Evolutionary conservation across 1,140 invertebrate genomes (phyloP).

Genomic region (Drosophila truncata): DNA sequence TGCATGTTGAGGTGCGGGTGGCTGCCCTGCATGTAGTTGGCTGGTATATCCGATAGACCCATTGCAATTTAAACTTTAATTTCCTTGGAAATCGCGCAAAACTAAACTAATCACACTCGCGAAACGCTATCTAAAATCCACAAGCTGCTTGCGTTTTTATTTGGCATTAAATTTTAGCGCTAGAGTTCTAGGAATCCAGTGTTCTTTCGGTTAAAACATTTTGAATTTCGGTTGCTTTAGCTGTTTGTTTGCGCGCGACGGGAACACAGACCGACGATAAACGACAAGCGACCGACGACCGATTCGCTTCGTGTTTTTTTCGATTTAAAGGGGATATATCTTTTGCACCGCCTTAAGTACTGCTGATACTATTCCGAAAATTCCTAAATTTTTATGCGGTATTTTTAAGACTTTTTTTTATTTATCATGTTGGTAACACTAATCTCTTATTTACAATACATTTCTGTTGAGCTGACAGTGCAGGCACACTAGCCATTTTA

Average conservation of each 20-base stretch:
- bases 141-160: conserved; percentile 35
- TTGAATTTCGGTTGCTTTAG: conserved; percentile 46
- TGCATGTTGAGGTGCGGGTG: conserved; percentile 51
- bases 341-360: conserved; percentile 9
- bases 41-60: conserved; percentile 82
- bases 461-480: conserved; percentile 1
- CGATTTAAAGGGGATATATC: background rate
- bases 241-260: conserved; percentile 42
- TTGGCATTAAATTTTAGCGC: conserved; percentile 37
- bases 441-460: too few species aligned
- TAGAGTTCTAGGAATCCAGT: conserved; percentile 27
- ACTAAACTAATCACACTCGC: conserved; percentile 30
- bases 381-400: too few species aligned
- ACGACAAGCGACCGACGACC: conserved; percentile 29
- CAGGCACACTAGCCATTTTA: background rate
- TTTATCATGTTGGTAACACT: too few species aligned
- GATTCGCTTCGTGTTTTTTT: conserved; percentile 15
- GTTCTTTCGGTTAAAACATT: conserved; percentile 46
- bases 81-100: conserved; percentile 5
- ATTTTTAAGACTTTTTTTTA: too few species aligned
- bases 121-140: conserved; percentile 24
- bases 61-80: conserved; percentile 42
- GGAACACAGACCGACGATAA: conserved; percentile 29
- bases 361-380: too few species aligned
- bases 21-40: conserved; percentile 76